A percentile compares a stretch with the other conserved stretches of the same genome.
Conservation (phyloP, 2,888 invertebrate species). For the Nemoura dubitans region DNA sequence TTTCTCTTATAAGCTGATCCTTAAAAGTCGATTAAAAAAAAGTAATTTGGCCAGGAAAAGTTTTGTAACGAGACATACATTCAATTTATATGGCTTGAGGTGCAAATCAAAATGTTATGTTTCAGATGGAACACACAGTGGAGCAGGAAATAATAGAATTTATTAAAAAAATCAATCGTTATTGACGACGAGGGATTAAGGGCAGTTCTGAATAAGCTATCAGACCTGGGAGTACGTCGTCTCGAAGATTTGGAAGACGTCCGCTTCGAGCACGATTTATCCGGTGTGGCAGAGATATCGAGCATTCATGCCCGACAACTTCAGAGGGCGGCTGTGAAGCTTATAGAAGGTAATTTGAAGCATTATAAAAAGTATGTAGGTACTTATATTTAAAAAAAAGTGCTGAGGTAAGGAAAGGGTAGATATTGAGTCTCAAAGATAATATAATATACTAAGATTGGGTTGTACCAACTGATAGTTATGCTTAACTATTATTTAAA, state of each 20-base stretch:
- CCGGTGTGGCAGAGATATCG: background rate
- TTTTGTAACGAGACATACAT: no score
- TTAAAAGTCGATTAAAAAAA: no score
- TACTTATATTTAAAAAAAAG: no score
- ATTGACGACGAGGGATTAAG: background rate
- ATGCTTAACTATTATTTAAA: no score
- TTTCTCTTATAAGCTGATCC: background rate
- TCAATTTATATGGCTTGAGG: no score
- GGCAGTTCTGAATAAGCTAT: background rate
- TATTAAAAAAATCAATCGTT: background rate
- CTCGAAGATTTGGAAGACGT: background rate
- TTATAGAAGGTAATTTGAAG: no score
- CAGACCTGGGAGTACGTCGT: background rate
- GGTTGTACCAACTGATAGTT: no score
- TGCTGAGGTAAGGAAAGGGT: no score
- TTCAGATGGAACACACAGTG: constrained; percentile 20
- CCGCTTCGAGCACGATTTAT: background rate
- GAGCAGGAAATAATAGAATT: background rate
- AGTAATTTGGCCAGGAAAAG: no score
- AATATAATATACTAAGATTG: no score
- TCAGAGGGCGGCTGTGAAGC: background rate
- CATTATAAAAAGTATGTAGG: no score
- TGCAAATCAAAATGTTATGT: background rate
- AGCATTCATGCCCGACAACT: background rate
- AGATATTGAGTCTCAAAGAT: no score